Percentiles rank a stretch among this genome's conserved stretches.
Conservation (phyloP, 2,113 vertebrate genomes). For the Caloenas nicobarica region DNA sequence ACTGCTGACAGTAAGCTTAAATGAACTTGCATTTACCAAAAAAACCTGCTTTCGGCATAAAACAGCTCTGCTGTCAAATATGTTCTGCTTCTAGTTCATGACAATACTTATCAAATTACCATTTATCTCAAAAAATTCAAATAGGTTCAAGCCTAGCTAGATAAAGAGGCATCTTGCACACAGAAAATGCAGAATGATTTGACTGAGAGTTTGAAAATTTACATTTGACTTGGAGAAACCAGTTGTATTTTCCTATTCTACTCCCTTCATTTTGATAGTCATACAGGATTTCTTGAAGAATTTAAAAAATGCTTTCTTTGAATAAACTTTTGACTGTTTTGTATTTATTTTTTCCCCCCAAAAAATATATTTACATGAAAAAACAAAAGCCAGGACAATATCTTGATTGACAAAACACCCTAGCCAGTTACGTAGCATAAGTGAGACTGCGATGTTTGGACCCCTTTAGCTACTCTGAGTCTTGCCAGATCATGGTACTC, state of each 20-base stretch:
- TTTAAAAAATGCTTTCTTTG: background rate
- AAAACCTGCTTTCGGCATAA: background rate
- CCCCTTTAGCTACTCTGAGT: background rate
- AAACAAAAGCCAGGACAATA: background rate
- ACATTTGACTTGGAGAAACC: background rate
- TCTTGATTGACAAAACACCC: background rate
- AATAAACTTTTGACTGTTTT: background rate
- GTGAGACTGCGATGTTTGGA: background rate
- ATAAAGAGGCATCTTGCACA: background rate
- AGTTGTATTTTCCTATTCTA: background rate
- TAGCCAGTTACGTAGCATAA: background rate
- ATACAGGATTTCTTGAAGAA: background rate
- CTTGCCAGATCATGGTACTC: background rate
- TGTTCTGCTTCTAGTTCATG: background rate
- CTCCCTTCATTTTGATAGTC: background rate
- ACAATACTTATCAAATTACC: background rate
- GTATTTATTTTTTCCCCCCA: background rate
- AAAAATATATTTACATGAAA: background rate
- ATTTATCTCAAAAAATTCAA: conserved; percentile 14
- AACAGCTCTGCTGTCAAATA: background rate
- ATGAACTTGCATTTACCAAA: background rate
- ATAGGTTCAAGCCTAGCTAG: background rate
- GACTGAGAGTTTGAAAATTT: background rate
- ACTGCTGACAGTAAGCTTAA: conserved; percentile 7
- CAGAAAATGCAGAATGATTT: background rate